Conservation (phyloP, 2,888 invertebrate species). For the Notodonta dromedarius region DNA sequence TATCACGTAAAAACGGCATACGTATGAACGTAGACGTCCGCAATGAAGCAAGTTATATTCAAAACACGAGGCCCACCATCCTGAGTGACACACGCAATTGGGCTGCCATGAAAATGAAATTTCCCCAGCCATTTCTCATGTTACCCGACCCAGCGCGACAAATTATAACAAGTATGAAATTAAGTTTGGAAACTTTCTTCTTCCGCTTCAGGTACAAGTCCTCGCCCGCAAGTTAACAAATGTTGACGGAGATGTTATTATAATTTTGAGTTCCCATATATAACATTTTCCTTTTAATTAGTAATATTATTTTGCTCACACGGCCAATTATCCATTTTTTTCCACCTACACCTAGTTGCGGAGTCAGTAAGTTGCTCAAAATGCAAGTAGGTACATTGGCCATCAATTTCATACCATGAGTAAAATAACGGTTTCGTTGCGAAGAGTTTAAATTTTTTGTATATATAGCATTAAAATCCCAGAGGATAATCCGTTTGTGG, state of each 20-base stretch:
- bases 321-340: not conserved
- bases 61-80: constrained; percentile 26
- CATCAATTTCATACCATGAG: constrained; percentile 14
- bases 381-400: not conserved
- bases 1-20: not conserved
- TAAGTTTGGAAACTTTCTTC: constrained; percentile 38
- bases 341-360: too few relatives aligned
- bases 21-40: constrained; percentile 15
- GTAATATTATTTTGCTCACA: constrained; percentile 14
- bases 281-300: constrained; percentile 28
- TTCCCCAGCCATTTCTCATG: constrained; percentile 35
- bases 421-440: constrained; percentile 8
- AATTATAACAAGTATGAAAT: constrained; percentile 45
- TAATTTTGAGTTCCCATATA: constrained; percentile 25
- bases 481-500: constrained; percentile 10
- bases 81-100: constrained; percentile 33
- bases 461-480: constrained; percentile 21
- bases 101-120: constrained; percentile 39
- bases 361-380: too few relatives aligned
- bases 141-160: constrained; percentile 27
- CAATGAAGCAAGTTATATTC: constrained; percentile 37
- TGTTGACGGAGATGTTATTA: constrained; percentile 27
- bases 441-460: constrained; percentile 17
- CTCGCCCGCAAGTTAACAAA: constrained; percentile 24
- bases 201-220: constrained; percentile 17